These are phyloP conservation scores for Plutomurus gul DNA, from an alignment of 1,140 invertebrate genomes.

Conservation along the genomic window DNA sequence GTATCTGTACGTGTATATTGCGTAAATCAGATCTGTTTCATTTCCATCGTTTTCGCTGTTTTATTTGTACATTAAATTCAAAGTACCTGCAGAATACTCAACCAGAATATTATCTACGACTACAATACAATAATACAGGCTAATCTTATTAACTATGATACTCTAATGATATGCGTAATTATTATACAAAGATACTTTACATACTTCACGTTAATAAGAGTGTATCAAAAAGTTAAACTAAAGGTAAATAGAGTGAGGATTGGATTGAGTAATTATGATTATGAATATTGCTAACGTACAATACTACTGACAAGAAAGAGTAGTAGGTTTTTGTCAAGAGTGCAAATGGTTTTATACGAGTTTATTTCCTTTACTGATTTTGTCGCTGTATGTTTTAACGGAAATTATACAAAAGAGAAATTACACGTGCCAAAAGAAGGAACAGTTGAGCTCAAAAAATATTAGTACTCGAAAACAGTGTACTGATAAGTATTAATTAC, in stretches of 20 bases:
- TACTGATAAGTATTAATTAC: slow-evolving; percentile 2
- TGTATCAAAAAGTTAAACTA: too few relatives aligned
- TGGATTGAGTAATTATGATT: too few relatives aligned
- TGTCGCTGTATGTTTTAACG: neutral
- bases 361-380: slow-evolving; percentile 18
- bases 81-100: slow-evolving; percentile 28
- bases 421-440: slow-evolving; percentile 6
- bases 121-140: neutral
- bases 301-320: too few relatives aligned
- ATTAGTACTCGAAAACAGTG: neutral
- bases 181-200: neutral
- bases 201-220: too few relatives aligned
- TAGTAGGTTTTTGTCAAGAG: too few relatives aligned
- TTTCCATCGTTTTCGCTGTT: neutral
- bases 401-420: slow-evolving; percentile 21
- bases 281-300: too few relatives aligned
- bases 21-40: neutral
- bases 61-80: slow-evolving; percentile 26
- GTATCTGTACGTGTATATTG: neutral
- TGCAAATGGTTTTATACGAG: neutral
- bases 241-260: too few relatives aligned
- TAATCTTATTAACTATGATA: neutral
- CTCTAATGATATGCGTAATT: neutral
- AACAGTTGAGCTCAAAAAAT: slow-evolving; percentile 24
- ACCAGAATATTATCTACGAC: slow-evolving; percentile 4